Evolutionary conservation across 2,113 vertebrate genomes (phyloP).

Genomic region (Rhegmatorhina hoffmannsi): DNA sequence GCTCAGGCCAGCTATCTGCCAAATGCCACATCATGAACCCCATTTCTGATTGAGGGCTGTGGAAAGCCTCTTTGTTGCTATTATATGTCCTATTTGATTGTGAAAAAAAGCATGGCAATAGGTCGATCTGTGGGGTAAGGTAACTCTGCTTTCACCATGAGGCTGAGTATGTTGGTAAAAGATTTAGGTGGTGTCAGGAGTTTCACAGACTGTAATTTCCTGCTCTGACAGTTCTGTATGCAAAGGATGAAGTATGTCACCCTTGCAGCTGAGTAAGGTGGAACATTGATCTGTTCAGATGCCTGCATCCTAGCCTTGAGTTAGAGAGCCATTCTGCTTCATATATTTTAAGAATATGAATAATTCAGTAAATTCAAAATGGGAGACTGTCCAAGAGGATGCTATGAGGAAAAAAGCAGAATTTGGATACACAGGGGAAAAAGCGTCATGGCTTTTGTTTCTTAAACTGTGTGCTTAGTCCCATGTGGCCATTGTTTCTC

Average conservation of each 20-base stretch:
- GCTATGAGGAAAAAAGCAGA: background rate
- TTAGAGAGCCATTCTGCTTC: background rate
- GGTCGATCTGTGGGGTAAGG: background rate
- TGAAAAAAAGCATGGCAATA: background rate
- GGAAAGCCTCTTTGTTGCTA: background rate
- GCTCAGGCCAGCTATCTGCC: background rate
- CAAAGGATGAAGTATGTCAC: background rate
- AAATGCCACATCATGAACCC: background rate
- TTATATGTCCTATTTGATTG: rapidly evolving
- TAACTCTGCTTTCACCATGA: background rate
- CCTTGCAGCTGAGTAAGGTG: background rate
- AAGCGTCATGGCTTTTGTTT: background rate
- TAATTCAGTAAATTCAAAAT: background rate
- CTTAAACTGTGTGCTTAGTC: background rate
- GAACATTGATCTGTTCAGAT: background rate
- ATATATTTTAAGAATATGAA: background rate
- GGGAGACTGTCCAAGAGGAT: background rate
- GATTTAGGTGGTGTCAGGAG: background rate
- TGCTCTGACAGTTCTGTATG: background rate
- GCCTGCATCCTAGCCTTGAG: background rate
- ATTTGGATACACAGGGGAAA: background rate
- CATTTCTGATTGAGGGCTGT: background rate
- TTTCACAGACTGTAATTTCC: background rate
- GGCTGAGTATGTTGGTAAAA: background rate
- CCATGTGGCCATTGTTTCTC: background rate